Base-by-base conservation (phyloP, 2,888 invertebrate genomes). In the Ochropleura plecta region DNA sequence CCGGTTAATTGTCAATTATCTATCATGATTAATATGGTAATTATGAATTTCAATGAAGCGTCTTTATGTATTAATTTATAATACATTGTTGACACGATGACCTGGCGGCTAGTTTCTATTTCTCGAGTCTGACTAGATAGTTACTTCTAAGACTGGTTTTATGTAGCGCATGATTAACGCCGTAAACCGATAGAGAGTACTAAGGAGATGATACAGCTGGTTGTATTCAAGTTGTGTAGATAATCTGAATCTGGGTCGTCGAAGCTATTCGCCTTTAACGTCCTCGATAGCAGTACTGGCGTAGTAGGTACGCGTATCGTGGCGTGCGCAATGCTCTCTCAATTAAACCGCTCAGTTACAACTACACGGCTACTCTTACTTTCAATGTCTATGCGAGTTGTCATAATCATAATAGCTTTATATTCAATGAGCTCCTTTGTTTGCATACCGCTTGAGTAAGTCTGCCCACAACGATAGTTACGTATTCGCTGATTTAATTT, bases 401-500 rank as follows among this genome's bases (percentile, higher is more conserved):
- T 88, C 84, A 85, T 81, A 79, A 84, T 86, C 84, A 86, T 80
- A 79, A 84, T 85, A 84, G 79, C 82, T 85, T 85, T 83, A 79
- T 85, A 86, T 86, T 81, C 83, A 84, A 85, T 82, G 83, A 84
- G 73, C 75, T 84, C 83, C 85, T 88, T 86, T 90, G 86, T 90
- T 91, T 87, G 81, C 85, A 82, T 86, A 82, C 73, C 69, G 83
- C 82, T 86, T 80, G 80, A 78, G 79, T 81, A 80, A 82, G 78
- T 75, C 60, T 73, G 74, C 53, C 66, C 63, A 71, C 75, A 66
- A 77, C 69, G 65, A 80, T 86, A 85, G 82, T 85, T 82, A 74
- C 76, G 75, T 78, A 83, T 76, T 81, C 79, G 82, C 88, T 90
- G 90, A 88, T 80, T 90, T 91, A 90, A 91, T 91, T 90, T 88